Conservation (phyloP, 2,797 vertebrate species). For the Sebastiscus tertius region DNA sequence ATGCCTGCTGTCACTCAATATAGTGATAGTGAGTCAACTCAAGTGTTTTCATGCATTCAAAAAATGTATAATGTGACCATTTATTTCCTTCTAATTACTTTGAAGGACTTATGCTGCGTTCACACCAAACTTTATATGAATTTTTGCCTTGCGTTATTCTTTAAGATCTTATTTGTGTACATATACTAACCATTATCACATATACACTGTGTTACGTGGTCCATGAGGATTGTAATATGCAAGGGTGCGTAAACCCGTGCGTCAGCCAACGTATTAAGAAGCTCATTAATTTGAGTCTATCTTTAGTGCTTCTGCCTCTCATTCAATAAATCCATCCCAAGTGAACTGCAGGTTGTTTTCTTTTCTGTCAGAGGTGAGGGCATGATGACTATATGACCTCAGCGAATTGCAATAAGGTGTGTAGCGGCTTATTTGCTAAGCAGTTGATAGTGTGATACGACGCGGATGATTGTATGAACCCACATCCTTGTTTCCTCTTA, state of each 20-base stretch:
- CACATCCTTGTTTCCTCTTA: neutral
- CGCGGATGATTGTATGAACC: neutral
- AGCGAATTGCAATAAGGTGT: neutral
- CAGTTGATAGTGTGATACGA: neutral
- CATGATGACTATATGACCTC: neutral
- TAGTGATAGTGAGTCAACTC: neutral
- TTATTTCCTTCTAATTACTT: neutral
- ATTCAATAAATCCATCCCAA: constrained; percentile 4
- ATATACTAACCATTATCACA: neutral
- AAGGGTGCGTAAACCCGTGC: neutral
- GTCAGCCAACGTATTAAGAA: neutral
- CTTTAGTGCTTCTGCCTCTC: neutral
- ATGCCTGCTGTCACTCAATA: fast-evolving
- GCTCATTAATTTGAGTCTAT: neutral
- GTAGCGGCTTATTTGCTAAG: neutral
- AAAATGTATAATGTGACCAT: neutral
- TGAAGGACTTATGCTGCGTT: neutral
- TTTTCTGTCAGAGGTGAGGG: neutral
- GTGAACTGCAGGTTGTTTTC: neutral
- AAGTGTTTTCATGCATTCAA: neutral
- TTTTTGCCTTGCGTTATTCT: neutral
- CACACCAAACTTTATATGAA: neutral
- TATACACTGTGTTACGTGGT: neutral
- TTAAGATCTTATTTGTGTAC: neutral
- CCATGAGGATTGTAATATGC: neutral